phyloP scores from a whole-genome alignment of 2,797 vertebrate species.

The Acridotheres tristis region DNA sequence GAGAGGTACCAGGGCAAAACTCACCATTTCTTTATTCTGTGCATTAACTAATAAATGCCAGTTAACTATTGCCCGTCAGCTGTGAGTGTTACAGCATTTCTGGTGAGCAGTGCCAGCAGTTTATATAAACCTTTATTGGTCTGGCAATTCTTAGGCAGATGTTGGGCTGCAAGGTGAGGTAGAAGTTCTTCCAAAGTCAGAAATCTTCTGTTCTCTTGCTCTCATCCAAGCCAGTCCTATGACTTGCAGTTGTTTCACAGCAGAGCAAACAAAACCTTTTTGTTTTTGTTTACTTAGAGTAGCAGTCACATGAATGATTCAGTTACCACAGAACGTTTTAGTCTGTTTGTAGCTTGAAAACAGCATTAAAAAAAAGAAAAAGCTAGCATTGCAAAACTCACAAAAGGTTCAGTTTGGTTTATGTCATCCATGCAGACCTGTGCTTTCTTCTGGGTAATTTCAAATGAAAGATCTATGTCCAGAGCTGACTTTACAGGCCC shows the following conservation, averaged over 20 bases:
- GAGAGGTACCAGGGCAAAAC: background rate
- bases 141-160: background rate
- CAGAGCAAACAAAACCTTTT: constrained; percentile 46
- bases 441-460: background rate
- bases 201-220: background rate
- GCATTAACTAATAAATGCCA: background rate
- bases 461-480: background rate
- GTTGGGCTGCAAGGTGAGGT: background rate
- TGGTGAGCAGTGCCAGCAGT: background rate
- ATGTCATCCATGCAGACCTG: background rate
- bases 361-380: background rate
- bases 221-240: background rate
- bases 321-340: constrained; percentile 20
- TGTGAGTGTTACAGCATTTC: background rate
- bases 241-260: constrained; percentile 42
- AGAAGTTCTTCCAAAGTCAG: background rate
- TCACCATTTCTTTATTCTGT: background rate
- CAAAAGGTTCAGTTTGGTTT: background rate
- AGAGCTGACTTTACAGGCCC: background rate
- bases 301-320: constrained; percentile 13
- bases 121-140: background rate
- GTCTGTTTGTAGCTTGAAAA: constrained; percentile 37
- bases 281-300: constrained; percentile 38
- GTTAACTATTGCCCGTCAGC: background rate
- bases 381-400: background rate